Evolutionary conservation across 2,113 vertebrate species (phyloP).

Genomic region (Choloepus hoffmanni): DNA sequence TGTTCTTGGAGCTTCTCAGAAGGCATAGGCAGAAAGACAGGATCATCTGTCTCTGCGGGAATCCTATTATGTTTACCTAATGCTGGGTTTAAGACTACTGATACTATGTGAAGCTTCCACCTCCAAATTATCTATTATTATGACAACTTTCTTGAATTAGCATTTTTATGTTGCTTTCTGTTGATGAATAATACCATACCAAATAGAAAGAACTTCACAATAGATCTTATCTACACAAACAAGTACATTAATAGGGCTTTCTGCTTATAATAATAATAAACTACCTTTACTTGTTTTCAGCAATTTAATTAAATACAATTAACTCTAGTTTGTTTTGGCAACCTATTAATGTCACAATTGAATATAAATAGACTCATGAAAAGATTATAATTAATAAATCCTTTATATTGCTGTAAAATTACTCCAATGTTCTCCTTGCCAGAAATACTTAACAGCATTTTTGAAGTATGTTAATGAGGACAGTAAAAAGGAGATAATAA

Average conservation of each 20-base stretch:
- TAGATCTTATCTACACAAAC: slow-evolving; percentile 63
- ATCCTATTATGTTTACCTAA: not conserved
- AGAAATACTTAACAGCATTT: slow-evolving; percentile 81
- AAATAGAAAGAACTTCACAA: slow-evolving; percentile 59
- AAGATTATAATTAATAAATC: slow-evolving; percentile 87
- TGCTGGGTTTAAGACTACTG: not conserved
- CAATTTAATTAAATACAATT: slow-evolving; percentile 88
- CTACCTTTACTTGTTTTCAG: slow-evolving; percentile 81
- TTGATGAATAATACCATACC: slow-evolving; percentile 46
- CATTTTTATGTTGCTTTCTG: slow-evolving; percentile 57
- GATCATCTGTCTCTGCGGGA: not conserved
- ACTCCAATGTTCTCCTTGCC: slow-evolving; percentile 73
- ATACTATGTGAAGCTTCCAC: not conserved
- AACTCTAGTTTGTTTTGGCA: slow-evolving; percentile 87
- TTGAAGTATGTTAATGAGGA: slow-evolving; percentile 79
- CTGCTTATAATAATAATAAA: slow-evolving; percentile 84
- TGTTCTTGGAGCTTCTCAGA: not conserved
- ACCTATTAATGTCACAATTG: slow-evolving; percentile 85
- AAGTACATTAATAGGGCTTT: slow-evolving; percentile 81
- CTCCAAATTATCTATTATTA: slow-evolving; percentile 1
- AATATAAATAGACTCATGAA: slow-evolving; percentile 86
- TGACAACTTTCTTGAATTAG: slow-evolving; percentile 44
- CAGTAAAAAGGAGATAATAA: slow-evolving; percentile 68
- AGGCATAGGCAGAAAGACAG: not conserved
- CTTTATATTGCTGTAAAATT: slow-evolving; percentile 82